Evolutionary conservation across 2,113 vertebrate genomes (phyloP).

Genomic region (Pao palembangensis): DNA sequence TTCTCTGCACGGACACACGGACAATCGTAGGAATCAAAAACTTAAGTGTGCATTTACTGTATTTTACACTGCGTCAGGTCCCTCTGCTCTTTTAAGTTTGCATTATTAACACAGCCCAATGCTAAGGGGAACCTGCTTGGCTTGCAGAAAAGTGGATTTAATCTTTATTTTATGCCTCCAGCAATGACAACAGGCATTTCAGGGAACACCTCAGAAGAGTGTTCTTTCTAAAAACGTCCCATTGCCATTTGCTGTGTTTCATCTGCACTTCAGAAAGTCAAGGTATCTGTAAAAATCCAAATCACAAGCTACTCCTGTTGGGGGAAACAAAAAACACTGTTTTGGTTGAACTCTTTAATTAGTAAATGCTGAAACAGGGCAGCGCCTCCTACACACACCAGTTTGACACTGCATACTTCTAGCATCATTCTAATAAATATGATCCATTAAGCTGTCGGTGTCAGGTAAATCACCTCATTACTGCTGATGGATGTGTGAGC

Average conservation of each 20-base stretch:
- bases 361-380: slow-evolving; percentile 10
- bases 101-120: slow-evolving; percentile 46
- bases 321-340: slow-evolving; percentile 23
- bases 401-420: slow-evolving; percentile 23
- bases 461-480: slow-evolving; percentile 51
- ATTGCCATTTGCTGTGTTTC: neutral
- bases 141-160: neutral
- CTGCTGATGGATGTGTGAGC: slow-evolving; percentile 34
- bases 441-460: slow-evolving; percentile 43
- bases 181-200: slow-evolving; percentile 13
- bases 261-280: slow-evolving; percentile 31
- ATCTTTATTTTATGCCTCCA: slow-evolving; percentile 23
- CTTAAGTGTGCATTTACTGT: slow-evolving; percentile 11
- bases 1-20: slow-evolving; percentile 1
- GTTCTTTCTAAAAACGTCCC: slow-evolving; percentile 24
- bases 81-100: slow-evolving; percentile 17
- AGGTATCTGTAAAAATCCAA: slow-evolving; percentile 34
- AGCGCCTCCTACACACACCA: slow-evolving; percentile 24
- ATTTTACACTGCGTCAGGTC: slow-evolving; percentile 12
- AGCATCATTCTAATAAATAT: slow-evolving; percentile 49
- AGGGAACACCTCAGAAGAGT: slow-evolving; percentile 3
- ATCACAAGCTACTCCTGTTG: slow-evolving; percentile 22
- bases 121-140: slow-evolving; percentile 9
- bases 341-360: slow-evolving; percentile 27
- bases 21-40: slow-evolving; percentile 11